Evolutionary conservation across 2,113 vertebrate genomes (phyloP), one percentile per base, ranked within the genome.

Genomic region (Hydropotes inermis): DNA sequence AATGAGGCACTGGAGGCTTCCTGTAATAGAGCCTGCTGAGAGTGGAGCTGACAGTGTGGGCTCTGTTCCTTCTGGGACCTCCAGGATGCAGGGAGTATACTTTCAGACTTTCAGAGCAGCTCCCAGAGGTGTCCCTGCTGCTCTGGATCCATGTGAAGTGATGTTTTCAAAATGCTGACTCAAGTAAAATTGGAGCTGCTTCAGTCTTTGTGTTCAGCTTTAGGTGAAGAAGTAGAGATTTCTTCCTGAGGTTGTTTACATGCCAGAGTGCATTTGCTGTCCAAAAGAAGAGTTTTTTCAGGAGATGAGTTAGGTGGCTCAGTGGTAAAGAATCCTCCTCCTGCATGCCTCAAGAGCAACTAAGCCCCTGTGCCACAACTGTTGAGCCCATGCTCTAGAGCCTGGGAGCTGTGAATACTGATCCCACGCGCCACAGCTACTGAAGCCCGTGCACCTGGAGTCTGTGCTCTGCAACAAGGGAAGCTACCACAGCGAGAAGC

Each of bases 11-110:
- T 6, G 39, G 92, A 81, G 82, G 43, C 52, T 43, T 70, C 61
- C 36, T 61, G 25, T 88, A 3, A 21, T 39, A n/a, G 10, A 17
- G 52, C 52, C 4, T 16, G 27, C 11, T 2, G 8, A 36, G 30
- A 11, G 36, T 1, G 2, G 19, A 30, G 54, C 74, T 91, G 8
- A 11, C 0, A 1, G 43, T 9, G 5, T 23, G 0, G n/a, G 43
- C 5, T 61, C 60, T 19, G 33, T 12, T 33, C 70, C 43, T 87
- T 33, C 17, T 10, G 1, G 5, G 2, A n/a, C 15, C 27, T 14
- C 64, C 6, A 5, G 21, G 45, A 6, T 4, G 23, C 23, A 54
- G 55, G 58, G n/a, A 21, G 1, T 25, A 15, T 1, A 0, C 6
- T n/a, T 9, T 5, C 39, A 36, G 13, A 21, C 28, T 4, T 33